phyloP scores from a whole-genome alignment of 2,113 vertebrate species.

The Pao palembangensis region DNA sequence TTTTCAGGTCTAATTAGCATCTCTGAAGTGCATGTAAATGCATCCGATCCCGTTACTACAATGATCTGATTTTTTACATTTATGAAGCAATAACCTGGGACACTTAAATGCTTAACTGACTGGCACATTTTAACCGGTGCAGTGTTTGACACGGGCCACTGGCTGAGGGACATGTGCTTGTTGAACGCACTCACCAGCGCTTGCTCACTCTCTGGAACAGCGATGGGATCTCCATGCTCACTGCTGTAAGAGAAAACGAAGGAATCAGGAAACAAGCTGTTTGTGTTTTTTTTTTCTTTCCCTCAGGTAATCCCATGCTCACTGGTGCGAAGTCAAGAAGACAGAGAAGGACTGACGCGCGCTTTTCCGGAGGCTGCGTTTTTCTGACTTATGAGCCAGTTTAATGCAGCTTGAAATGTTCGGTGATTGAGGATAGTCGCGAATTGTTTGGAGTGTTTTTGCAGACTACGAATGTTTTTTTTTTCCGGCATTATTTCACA shows the following conservation, averaged over 20 bases:
- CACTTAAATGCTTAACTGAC: background rate
- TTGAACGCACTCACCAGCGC: slow-evolving; percentile 38
- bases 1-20: no score
- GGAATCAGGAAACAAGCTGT: slow-evolving; percentile 35
- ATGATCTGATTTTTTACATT: no score
- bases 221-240: slow-evolving; percentile 41
- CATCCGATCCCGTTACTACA: no score
- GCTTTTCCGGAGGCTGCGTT: background rate
- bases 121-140: background rate
- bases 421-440: no score
- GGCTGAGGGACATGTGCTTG: slow-evolving; percentile 20
- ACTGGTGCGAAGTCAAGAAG: slow-evolving; percentile 39
- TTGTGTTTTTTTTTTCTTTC: slow-evolving; percentile 29
- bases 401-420: background rate
- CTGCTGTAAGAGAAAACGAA: slow-evolving; percentile 23
- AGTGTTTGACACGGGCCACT: slow-evolving; percentile 9
- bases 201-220: slow-evolving; percentile 58
- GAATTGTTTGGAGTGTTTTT: no score
- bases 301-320: slow-evolving; percentile 59
- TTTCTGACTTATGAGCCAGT: background rate
- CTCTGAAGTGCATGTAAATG: no score
- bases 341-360: slow-evolving; percentile 12
- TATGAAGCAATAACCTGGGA: no score
- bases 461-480: no score
- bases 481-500: background rate